Evolutionary conservation across 1,140 invertebrate genomes (phyloP).

Genomic region (Pseudoatta argentina): DNA sequence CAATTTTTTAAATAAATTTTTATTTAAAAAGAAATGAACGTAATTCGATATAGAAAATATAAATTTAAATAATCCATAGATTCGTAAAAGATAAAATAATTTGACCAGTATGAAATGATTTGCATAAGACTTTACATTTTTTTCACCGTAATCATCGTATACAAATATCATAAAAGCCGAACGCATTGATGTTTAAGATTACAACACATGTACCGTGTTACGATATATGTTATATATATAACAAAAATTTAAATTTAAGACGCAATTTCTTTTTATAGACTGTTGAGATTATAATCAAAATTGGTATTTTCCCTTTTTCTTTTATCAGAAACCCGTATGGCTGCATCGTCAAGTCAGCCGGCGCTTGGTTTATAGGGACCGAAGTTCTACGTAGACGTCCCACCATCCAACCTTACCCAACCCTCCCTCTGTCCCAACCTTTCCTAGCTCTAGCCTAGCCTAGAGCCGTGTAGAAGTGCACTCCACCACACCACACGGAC

Average conservation of each 20-base stretch:
- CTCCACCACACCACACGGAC: constrained; percentile 83
- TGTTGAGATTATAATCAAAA: constrained; percentile 39
- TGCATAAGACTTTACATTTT: background rate
- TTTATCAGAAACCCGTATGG: constrained; percentile 64
- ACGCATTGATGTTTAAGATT: background rate
- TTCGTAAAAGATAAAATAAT: background rate
- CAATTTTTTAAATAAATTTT: background rate
- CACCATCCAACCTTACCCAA: constrained; percentile 83
- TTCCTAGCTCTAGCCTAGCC: constrained; percentile 83
- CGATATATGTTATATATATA: too few species aligned
- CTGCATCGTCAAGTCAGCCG: constrained; percentile 77
- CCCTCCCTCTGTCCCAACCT: constrained; percentile 78
- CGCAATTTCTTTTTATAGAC: background rate
- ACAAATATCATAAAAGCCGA: background rate
- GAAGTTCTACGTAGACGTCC: constrained; percentile 83
- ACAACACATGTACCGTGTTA: background rate
- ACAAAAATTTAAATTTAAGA: background rate
- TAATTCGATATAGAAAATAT: background rate
- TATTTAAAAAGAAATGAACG: background rate
- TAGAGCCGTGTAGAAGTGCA: constrained; percentile 84
- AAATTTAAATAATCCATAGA: background rate
- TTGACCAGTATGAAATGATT: background rate
- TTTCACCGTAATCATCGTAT: background rate
- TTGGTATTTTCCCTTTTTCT: constrained; percentile 19
- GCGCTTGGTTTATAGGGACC: constrained; percentile 82